Evolutionary conservation across 2,797 vertebrate species (phyloP).

Genomic region (Eospalax fontanierii): DNA sequence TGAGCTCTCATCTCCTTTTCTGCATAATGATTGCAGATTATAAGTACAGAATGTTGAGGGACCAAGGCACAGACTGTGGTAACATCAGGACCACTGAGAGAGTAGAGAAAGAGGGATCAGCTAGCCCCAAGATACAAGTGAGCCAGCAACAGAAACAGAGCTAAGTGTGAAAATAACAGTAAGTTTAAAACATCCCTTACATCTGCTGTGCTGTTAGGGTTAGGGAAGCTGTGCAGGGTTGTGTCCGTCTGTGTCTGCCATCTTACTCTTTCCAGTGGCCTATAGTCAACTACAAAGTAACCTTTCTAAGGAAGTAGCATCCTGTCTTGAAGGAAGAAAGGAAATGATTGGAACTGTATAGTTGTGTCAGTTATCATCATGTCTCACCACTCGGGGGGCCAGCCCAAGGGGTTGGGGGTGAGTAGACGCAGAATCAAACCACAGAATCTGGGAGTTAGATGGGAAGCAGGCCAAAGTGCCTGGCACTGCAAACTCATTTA

Average conservation of each 20-base stretch:
- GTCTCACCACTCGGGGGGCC: too few relatives aligned
- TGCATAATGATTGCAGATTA: slow-evolving; percentile 31
- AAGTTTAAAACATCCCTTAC: slow-evolving; percentile 2
- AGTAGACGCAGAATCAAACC: too few relatives aligned
- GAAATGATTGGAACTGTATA: slow-evolving; percentile 5
- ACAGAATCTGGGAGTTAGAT: too few relatives aligned
- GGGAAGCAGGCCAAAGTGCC: too few relatives aligned
- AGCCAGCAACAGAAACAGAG: slow-evolving; percentile 28
- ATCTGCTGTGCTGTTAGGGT: slow-evolving; percentile 29
- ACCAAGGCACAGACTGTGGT: slow-evolving; percentile 37
- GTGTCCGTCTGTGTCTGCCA: neutral
- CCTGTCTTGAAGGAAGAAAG: slow-evolving; percentile 37
- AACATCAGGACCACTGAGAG: neutral
- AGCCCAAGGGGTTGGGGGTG: too few relatives aligned
- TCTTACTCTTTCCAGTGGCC: neutral
- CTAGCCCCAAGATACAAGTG: neutral
- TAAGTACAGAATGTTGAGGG: neutral
- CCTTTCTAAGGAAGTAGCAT: neutral
- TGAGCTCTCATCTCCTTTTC: slow-evolving; percentile 38
- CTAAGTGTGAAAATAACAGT: neutral
- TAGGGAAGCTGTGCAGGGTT: neutral
- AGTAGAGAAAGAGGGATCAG: neutral
- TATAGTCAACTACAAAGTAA: neutral
- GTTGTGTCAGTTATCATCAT: too few relatives aligned
- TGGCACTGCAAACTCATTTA: too few relatives aligned